Percentiles rank a stretch among this genome's conserved stretches.
These are phyloP conservation scores for Euura lappo DNA, from an alignment of 1,140 invertebrate species.

Conservation along the genomic window DNA sequence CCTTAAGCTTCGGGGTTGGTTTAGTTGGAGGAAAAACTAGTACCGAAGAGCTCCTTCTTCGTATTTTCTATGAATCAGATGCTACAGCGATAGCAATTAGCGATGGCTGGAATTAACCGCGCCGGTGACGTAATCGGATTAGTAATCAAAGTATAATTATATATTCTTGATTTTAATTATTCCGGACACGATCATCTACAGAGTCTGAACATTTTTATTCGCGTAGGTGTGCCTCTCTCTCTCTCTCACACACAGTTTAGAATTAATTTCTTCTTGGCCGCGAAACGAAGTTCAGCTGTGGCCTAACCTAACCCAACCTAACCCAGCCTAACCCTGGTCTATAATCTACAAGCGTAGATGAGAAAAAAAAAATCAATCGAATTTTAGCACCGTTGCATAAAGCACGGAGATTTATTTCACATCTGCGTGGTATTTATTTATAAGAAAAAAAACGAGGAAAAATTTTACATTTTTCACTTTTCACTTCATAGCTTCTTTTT, in stretches of 20 bases:
- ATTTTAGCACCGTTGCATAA: not conserved
- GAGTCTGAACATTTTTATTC: not conserved
- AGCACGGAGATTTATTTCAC: not conserved
- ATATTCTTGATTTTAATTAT: no score
- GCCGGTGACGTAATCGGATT: no score
- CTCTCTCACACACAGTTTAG: no score
- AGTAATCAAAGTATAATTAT: no score
- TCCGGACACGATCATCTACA: no score
- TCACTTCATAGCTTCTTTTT: no score
- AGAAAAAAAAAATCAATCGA: no score
- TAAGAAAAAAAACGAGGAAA: not conserved
- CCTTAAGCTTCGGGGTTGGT: not conserved
- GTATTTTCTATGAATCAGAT: not conserved
- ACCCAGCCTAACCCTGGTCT: no score
- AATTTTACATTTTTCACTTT: not conserved
- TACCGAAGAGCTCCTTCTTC: not conserved
- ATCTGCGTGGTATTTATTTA: not conserved
- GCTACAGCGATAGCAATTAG: no score
- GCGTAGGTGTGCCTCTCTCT: not conserved
- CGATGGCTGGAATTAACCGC: no score
- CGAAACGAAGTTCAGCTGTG: not conserved
- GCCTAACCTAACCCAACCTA: no score
- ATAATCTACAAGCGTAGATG: not conserved
- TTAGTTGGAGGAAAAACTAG: no score
- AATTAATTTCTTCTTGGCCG: slow-evolving; percentile 2